Conservation (phyloP, 2,113 vertebrate species). For the Ivindomyrus marchei region DNA sequence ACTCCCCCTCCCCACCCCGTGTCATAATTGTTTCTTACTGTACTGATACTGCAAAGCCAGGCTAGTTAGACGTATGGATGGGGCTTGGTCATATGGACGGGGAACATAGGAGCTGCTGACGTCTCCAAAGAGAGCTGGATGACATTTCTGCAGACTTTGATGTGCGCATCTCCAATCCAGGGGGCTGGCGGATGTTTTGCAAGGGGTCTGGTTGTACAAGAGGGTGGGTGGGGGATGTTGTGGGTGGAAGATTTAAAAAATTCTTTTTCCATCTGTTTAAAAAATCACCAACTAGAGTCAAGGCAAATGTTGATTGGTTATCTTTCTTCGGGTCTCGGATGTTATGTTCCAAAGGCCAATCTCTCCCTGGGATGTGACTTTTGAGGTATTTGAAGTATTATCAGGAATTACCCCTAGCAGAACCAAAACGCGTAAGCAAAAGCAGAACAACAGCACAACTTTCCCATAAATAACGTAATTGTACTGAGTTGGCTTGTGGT, state of each 20-base stretch:
- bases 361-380: background rate
- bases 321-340: background rate
- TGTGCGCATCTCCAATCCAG: conserved; percentile 83
- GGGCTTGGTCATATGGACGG: conserved; percentile 60
- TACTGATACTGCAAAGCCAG: conserved; percentile 21
- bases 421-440: background rate
- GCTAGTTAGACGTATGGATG: conserved; percentile 34
- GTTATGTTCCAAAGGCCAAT: background rate
- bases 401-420: background rate
- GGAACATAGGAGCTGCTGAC: conserved; percentile 88
- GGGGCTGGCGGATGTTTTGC: conserved; percentile 50
- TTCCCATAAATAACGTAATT: background rate
- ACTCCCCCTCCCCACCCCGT: background rate
- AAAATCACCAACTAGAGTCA: background rate
- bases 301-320: background rate
- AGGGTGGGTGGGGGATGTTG: background rate
- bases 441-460: background rate
- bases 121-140: conserved; percentile 88
- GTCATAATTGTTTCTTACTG: conserved; percentile 20
- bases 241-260: background rate
- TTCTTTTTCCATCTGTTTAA: background rate
- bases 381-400: background rate
- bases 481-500: background rate
- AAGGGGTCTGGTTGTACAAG: background rate
- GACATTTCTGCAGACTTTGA: conserved; percentile 97